Base-by-base conservation (phyloP, 2,888 invertebrate species). In the Drosophila basisetae region DNA sequence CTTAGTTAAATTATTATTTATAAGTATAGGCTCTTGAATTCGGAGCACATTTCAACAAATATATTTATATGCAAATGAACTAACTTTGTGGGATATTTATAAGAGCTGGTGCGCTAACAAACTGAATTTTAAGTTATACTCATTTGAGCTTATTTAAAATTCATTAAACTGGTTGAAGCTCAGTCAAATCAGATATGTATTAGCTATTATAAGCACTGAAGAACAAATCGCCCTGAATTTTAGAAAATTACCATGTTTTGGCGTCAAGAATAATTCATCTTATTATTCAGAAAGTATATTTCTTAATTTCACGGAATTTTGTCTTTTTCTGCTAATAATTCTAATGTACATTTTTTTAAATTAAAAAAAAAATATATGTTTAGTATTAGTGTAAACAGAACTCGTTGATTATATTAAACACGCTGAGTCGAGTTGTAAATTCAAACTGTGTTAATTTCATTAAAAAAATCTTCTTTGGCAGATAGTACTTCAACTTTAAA, bases 1-100 rank as follows among this genome's bases (percentile, higher is more conserved):
- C 43, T 53, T 53, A 33, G 60, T 37, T 61, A 53, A 53, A 75
- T 75, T 61, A 70, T 76, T 68, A 74, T 74, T 75, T 68, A 58
- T 69, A 31, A 39, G 13, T 31, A 37, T 49, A 37, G 55, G 39
- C 60, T 43, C 63, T 59, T 68, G 68, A 60, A 76, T 64, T 61
- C 18, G 33, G 28, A 28, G 39, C 50, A 64, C 37, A 50, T 49
- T 49, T 64, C 22, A 54, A 16, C 58, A 22, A n/a, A 55, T 25
- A 35, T 28, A n/a, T 9, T 18, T 28, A 41, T 22, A 65, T 56
- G 56, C 39, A 65, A 56, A 70, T 43, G 16, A 30, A 56, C 13
- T 30, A 18, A n/a, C 11, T 31, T 18, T 31, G 30, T 13, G 28
- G 11, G 2, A 3, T 4, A 50, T 31, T 9, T 22, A 25, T 16